These are phyloP conservation scores for Phymatocera aterrima DNA, from an alignment of 2,888 invertebrate species.

Conservation along the genomic window DNA sequence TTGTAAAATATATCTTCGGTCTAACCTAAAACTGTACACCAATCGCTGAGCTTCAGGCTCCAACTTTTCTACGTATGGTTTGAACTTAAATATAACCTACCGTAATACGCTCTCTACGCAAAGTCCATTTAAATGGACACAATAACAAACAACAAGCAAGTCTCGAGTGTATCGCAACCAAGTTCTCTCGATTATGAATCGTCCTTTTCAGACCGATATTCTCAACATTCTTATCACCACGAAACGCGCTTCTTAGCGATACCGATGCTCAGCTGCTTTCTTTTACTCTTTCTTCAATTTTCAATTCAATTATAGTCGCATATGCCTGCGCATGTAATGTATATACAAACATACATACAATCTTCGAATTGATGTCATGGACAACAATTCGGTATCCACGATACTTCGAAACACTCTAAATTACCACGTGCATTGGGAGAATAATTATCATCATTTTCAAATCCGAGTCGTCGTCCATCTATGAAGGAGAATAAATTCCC, in stretches of 20 bases:
- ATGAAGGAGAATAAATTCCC: not conserved
- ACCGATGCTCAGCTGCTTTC: no score
- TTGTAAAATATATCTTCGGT: not conserved
- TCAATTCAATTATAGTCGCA: no score
- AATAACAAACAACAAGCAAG: slow-evolving; percentile 9
- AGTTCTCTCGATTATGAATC: not conserved
- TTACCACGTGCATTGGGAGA: not conserved
- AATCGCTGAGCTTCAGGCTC: not conserved
- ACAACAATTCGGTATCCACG: no score
- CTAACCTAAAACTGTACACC: not conserved
- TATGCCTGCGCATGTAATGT: no score
- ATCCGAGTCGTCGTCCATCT: not conserved
- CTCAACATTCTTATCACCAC: no score
- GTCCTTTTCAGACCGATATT: no score
- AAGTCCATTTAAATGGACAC: slow-evolving; percentile 25
- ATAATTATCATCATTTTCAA: not conserved
- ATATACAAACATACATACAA: no score
- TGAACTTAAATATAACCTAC: slow-evolving; percentile 5
- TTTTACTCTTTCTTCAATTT: no score
- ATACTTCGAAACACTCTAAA: no score
- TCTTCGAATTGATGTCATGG: no score
- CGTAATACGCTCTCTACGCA: not conserved
- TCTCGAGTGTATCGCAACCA: not conserved
- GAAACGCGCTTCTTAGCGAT: no score
- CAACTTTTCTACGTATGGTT: not conserved